Base-by-base conservation (phyloP, 2,113 vertebrate genomes). In the Entomyzon cyanotis region DNA sequence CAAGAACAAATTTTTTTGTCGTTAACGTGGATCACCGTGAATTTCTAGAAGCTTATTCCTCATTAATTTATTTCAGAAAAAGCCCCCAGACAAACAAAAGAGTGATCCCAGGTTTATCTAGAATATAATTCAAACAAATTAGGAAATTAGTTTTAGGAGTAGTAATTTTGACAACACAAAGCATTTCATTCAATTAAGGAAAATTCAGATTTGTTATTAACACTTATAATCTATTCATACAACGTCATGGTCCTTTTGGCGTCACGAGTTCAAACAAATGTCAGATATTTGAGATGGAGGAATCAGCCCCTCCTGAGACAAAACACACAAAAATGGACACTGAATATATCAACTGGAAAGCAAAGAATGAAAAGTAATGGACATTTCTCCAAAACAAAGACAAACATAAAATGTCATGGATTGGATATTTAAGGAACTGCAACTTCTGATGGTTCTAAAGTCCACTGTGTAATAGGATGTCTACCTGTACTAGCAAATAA, bases 51-150 rank as follows among this genome's bases (percentile, higher is more conserved):
- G 2, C 12, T 70, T 92, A 47, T 42, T 46, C 7, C 18, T 50
- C 70, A 25, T 13, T 58, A 50, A 37, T 12, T 3, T 58, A 47
- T 58, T 90, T 25, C 33, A 87, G 23, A 5, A 59, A 25, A 46
- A 47, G 20, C 11, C 0, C 0, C 25, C 12, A 68, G 16, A 16
- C 9, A 58, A 35, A 17, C 9, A 23, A 10, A 15, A 15, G 4
- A 50, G 3, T 25, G 37, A 91, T 49, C 24, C n/a, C 18, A 71
- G 17, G 55, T 41, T 68, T 35, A 39, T 44, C 5, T 22, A 33
- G 20, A 68, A 11, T 8, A 49, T 31, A 31, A 70, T 67, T 62
- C 28, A 79, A 44, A 52, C 24, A 50, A n/a, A 15, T 35, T 37
- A 64, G 30, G 5, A 80, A 27, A 83, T 33, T 64, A 59, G 67